Base-by-base conservation (phyloP, 2,113 vertebrate genomes). In the Epinephelus moara region DNA sequence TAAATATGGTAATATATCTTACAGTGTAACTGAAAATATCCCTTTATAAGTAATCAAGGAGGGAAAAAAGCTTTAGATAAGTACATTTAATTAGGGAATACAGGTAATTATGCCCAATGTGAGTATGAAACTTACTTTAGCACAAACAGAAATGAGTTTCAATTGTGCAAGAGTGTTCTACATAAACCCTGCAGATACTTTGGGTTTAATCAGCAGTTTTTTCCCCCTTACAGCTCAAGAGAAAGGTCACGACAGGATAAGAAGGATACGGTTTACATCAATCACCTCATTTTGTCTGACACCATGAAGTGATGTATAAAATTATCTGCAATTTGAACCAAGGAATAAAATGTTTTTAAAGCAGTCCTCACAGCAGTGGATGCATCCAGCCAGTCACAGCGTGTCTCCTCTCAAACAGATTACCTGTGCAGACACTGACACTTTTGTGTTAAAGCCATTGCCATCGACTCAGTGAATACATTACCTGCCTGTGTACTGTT, bases 381-480 rank as follows among this genome's bases (percentile, higher is more conserved):
- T 70, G n/a, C 61, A 47, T 75, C 25, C 72, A 77, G 63, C 40
- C 45, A 49, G 42, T 75, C 56, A 53, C 55, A 81, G 61, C 61
- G 17, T 47, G 71, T 53, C 55, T 78, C 69, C 50, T 84, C 45
- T 62, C 45, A 78, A 91, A 84, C 62, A 69, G 83, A 89, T 89
- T 82, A 88, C 75, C 62, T 69, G 77, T 56, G 70, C 71, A 78
- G 84, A 82, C 87, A 78, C 69, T 75, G 64, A 85, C 49, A 84
- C 85, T 55, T 71, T 72, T 15, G 70, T 91, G 70, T 78, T 78
- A 84, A 91, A 87, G 88, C 86, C 88, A 88, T 82, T 81, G 85
- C 68, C 71, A 91, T 88, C 21, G 78, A 90, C 92, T 88, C 33
- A 0, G 74, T 73, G 85, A 92, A 93, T 85, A 74, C 87, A 94